A percentile compares a stretch with the other conserved stretches of the same genome.
These are phyloP conservation scores for Drosophila lacicola DNA, from an alignment of 2,888 invertebrate genomes.

Conservation along the genomic window DNA sequence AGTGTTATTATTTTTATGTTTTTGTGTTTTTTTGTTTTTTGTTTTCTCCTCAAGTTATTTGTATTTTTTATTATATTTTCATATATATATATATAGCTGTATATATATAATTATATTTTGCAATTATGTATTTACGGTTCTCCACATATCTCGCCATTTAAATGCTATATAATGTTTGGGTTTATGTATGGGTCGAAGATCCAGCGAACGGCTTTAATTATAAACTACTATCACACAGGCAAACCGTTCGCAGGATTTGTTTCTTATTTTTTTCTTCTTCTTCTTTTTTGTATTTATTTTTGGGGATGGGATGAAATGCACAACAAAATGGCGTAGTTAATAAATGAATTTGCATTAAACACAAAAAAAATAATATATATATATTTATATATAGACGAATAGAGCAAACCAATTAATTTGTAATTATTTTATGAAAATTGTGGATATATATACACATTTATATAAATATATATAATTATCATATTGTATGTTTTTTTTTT, in stretches of 20 bases:
- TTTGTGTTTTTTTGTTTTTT: conserved; percentile 25
- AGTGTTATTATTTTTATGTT: conserved; percentile 22
- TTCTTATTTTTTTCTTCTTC: not conserved
- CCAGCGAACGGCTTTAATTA: conserved; percentile 80
- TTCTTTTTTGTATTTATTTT: not conserved
- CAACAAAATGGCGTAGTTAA: conserved; percentile 21
- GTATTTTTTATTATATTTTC: conserved; percentile 22
- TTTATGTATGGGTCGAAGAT: conserved; percentile 1
- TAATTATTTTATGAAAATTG: conserved; percentile 11
- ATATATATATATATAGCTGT: conserved; percentile 7
- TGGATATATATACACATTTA: not conserved
- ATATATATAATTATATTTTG: not conserved
- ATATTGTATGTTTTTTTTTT: conserved; percentile 2
- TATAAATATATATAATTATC: conserved; percentile 3
- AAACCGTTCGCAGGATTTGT: conserved; percentile 72
- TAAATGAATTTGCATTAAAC: conserved; percentile 22
- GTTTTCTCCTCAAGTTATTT: conserved; percentile 18
- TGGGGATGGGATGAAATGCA: conserved; percentile 3
- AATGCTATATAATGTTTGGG: conserved; percentile 25
- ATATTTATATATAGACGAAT: conserved; percentile 14
- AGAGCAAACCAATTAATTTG: conserved; percentile 22
- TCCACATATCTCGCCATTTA: conserved; percentile 49
- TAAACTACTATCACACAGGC: conserved; percentile 86
- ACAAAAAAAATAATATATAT: conserved; percentile 1
- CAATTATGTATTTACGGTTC: conserved; percentile 30